A percentile compares a stretch with the other conserved stretches of the same genome.
Conservation (phyloP, 2,888 invertebrate species). For the Eilema depressum region DNA sequence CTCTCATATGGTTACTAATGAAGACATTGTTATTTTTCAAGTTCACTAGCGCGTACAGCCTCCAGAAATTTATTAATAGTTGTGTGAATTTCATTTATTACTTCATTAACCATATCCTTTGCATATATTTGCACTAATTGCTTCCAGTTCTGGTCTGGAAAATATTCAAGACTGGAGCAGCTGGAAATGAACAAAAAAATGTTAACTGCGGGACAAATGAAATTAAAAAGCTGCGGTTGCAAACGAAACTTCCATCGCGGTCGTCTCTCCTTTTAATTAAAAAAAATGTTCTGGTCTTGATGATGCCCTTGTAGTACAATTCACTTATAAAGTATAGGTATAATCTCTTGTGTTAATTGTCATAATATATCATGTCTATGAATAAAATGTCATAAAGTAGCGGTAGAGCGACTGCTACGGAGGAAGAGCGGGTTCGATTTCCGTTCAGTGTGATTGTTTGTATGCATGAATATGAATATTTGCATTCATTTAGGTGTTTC, state of each 20-base stretch:
- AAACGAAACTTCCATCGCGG: no score
- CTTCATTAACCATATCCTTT: conserved; percentile 51
- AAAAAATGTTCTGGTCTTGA: no score
- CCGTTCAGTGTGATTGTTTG: no score
- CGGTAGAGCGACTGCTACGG: no score
- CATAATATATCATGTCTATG: no score
- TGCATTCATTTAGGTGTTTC: no score
- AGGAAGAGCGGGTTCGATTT: no score
- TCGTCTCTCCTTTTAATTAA: no score
- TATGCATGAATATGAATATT: no score
- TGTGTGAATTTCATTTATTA: conserved; percentile 23
- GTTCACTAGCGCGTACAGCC: conserved; percentile 41
- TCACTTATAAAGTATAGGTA: no score
- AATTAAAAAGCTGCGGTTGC: neutral
- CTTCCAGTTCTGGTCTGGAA: conserved; percentile 55
- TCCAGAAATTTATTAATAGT: neutral
- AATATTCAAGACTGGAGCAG: conserved; percentile 49
- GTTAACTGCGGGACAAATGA: neutral
- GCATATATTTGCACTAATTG: conserved; percentile 53
- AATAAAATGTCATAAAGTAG: no score
- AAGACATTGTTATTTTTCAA: conserved; percentile 33
- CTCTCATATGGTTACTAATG: neutral
- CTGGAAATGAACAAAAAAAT: conserved; percentile 47
- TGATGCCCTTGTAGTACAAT: no score
- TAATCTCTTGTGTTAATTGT: neutral